These are phyloP conservation scores for Danaus melanippus DNA, from an alignment of 1,140 invertebrate genomes.

Conservation along the genomic window DNA sequence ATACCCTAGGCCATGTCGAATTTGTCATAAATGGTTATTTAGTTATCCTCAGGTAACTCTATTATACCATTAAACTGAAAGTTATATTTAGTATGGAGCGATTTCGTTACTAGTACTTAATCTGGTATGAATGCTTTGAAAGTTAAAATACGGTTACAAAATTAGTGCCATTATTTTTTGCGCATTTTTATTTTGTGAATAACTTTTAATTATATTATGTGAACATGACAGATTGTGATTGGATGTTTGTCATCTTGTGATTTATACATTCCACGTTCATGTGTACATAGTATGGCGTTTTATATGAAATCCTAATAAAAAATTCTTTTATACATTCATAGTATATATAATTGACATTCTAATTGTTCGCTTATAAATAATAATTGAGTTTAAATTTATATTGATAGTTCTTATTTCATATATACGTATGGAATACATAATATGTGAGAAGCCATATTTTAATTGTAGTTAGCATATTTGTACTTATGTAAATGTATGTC, in stretches of 20 bases:
- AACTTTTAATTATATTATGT: slow-evolving; percentile 19
- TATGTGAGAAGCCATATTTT: slow-evolving; percentile 45
- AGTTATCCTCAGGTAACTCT: too few species aligned
- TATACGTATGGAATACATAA: slow-evolving; percentile 28
- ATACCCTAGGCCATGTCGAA: too few species aligned
- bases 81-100: too few species aligned
- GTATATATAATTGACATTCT: slow-evolving; percentile 1
- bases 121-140: too few species aligned
- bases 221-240: slow-evolving; percentile 15
- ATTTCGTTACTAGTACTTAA: too few species aligned
- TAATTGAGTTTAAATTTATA: slow-evolving; percentile 11
- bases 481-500: slow-evolving; percentile 45
- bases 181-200: slow-evolving; percentile 23
- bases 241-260: slow-evolving; percentile 24
- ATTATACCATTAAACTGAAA: too few species aligned
- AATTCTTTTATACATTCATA: slow-evolving; percentile 1
- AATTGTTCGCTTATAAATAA: background rate
- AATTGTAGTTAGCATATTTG: slow-evolving; percentile 53
- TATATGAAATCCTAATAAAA: slow-evolving; percentile 3
- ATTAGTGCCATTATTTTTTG: slow-evolving; percentile 42
- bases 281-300: slow-evolving; percentile 12
- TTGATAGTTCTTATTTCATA: slow-evolving; percentile 2
- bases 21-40: too few species aligned
- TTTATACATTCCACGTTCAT: slow-evolving; percentile 38
- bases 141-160: slow-evolving; percentile 28